Evolutionary conservation across 2,888 invertebrate species (phyloP).

Genomic region (Athalia rosae): DNA sequence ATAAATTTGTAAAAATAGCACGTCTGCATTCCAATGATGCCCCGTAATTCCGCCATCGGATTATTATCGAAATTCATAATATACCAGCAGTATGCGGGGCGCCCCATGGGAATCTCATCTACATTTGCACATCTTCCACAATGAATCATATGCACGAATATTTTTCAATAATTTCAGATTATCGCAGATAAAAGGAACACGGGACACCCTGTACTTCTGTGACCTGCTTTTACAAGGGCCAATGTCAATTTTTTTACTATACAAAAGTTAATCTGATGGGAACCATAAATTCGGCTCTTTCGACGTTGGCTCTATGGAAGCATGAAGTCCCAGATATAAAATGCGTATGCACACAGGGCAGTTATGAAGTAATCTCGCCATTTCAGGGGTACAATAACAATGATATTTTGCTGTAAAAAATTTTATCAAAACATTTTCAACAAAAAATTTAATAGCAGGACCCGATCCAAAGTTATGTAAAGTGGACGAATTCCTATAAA

Average conservation of each 20-base stretch:
- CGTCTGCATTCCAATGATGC: slow-evolving; percentile 15
- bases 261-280: not conserved
- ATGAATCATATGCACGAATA: not conserved
- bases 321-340: slow-evolving; percentile 32
- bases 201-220: slow-evolving; percentile 18
- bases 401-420: too few relatives aligned
- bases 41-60: not conserved
- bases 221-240: slow-evolving; percentile 16
- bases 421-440: too few relatives aligned
- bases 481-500: too few relatives aligned
- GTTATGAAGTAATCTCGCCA: slow-evolving; percentile 40
- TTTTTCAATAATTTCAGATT: not conserved
- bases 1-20: slow-evolving; percentile 41
- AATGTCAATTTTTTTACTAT: slow-evolving; percentile 12
- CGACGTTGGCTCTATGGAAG: slow-evolving; percentile 34
- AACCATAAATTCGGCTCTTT: not conserved
- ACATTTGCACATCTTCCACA: not conserved
- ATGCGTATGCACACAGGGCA: slow-evolving; percentile 47
- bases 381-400: too few relatives aligned
- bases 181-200: not conserved
- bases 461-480: too few relatives aligned
- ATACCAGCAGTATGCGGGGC: slow-evolving; percentile 33
- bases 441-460: too few relatives aligned
- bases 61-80: slow-evolving; percentile 19
- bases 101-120: slow-evolving; percentile 2